Conservation (phyloP, 1,140 invertebrate species). For the Saccostrea glomerata region DNA sequence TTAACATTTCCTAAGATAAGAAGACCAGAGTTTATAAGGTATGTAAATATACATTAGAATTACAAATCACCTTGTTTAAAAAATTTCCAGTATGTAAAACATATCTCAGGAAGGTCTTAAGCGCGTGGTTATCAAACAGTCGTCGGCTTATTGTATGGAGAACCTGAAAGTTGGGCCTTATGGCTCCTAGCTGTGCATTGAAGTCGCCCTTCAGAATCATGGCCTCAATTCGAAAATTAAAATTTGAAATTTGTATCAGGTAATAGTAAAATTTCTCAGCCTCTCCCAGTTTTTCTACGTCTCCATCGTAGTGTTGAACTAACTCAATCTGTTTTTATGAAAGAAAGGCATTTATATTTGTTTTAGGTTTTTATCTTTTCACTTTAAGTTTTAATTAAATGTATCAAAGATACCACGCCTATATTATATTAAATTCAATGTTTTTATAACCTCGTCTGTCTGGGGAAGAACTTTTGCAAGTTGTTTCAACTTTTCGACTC, state of each 20-base stretch:
- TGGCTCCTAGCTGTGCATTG: conserved; percentile 69
- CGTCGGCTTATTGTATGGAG: conserved; percentile 66
- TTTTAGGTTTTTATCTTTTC: too few species aligned
- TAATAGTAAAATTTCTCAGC: conserved; percentile 76
- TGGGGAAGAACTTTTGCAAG: conserved; percentile 95
- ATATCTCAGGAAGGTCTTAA: conserved; percentile 75
- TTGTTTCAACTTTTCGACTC: conserved; percentile 94
- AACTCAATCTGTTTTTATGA: conserved; percentile 66
- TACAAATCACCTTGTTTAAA: conserved; percentile 73
- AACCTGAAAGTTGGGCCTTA: conserved; percentile 71
- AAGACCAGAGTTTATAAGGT: neutral
- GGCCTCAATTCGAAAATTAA: conserved; percentile 94
- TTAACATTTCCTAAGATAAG: too few species aligned
- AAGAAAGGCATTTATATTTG: neutral
- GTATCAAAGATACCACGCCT: too few species aligned
- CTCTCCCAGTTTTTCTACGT: conserved; percentile 70
- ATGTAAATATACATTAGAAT: neutral
- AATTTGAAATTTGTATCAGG: conserved; percentile 69
- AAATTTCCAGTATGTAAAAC: conserved; percentile 78
- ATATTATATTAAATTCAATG: neutral
- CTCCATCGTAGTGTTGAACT: conserved; percentile 70
- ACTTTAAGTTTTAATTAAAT: too few species aligned
- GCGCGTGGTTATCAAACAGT: conserved; percentile 71
- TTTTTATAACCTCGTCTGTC: conserved; percentile 87
- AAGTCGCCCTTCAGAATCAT: conserved; percentile 89